phyloP scores from a whole-genome alignment of 2,888 invertebrate genomes.

The Meiosimyza platycephala region DNA sequence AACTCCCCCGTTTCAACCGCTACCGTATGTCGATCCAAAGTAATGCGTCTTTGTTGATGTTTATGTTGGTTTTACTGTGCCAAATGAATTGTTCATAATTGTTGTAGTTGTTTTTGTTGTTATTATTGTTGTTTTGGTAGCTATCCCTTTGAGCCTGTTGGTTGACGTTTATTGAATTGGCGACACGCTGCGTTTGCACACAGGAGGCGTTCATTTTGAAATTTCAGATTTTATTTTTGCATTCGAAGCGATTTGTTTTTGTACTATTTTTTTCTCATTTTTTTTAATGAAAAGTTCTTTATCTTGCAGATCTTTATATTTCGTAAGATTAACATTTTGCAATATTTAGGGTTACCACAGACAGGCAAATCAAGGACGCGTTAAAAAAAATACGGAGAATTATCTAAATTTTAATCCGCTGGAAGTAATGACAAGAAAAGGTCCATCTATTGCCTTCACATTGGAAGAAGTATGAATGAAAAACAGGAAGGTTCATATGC shows the following conservation, averaged over 20 bases:
- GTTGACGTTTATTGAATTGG: conserved; percentile 39
- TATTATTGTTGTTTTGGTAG: conserved; percentile 16
- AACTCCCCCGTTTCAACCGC: conserved; percentile 12
- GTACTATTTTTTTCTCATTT: not conserved
- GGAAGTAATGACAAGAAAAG: too few species aligned
- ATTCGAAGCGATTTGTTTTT: not conserved
- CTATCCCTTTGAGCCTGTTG: conserved; percentile 13
- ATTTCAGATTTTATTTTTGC: conserved; percentile 32
- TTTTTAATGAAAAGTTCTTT: too few species aligned
- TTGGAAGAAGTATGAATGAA: too few species aligned
- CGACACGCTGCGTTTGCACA: conserved; percentile 50
- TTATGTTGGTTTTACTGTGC: conserved; percentile 14
- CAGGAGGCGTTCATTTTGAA: conserved; percentile 51
- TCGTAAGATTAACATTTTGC: too few species aligned
- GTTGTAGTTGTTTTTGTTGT: conserved; percentile 21
- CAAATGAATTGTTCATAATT: conserved; percentile 40
- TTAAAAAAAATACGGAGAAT: too few species aligned
- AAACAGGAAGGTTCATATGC: too few species aligned
- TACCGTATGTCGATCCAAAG: not conserved
- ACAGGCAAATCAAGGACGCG: too few species aligned
- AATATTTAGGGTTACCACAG: too few species aligned
- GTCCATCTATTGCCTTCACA: too few species aligned
- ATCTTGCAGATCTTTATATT: too few species aligned
- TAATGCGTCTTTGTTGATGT: not conserved
- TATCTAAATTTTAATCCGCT: too few species aligned